Base-by-base conservation (phyloP, 1,140 invertebrate genomes). In the Riptortus pedestris region DNA sequence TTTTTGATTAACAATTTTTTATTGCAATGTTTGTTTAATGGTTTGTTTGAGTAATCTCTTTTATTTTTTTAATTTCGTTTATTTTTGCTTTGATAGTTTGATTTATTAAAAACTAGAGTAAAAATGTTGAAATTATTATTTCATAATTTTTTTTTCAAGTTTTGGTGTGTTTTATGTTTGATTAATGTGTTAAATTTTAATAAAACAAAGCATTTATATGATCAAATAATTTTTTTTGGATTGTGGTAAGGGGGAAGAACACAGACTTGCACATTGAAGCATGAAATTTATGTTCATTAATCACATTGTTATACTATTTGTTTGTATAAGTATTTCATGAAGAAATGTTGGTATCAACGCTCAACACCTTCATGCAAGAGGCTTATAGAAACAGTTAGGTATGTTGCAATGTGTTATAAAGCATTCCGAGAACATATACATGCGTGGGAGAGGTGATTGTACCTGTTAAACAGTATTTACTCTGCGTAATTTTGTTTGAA, bases 391-490 rank as follows among this genome's bases (percentile, higher is more conserved):
- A 28, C 14, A 12, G 18, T 18, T 26, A 57, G 20, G 26, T 57
- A 28, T 18, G 9, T 26, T 31, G 31, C 59, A 38, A 20, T 38
- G 59, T 60, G 28, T 60, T n/a, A 27, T 62, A 58, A 22, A 57
- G 61, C 65, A 66, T 66, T 66, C 65, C 62, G 55, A 43, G 27
- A 38, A 58, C 24, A 18, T 60, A 62, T 52, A 48, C 22, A 12
- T 45, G n/a, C 38, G 47, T 48, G 29, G 29, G 22, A 31, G 29
- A 48, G 29, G 26, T 14, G 63, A 66, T 20, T 60, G 65, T 66
- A 66, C 65, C 65, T 66, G 65, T 66, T 62, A 22, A 63, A 62
- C 65, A 66, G 65, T 66, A 66, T 66, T 66, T 60, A 60, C 62
- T 66, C 65, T 60, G 48, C 63, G 51, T 66, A 66, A 66, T 29